These are phyloP conservation scores for Melanotaenia duboulayi DNA, from an alignment of 2,113 vertebrate genomes.

Conservation along the genomic window DNA sequence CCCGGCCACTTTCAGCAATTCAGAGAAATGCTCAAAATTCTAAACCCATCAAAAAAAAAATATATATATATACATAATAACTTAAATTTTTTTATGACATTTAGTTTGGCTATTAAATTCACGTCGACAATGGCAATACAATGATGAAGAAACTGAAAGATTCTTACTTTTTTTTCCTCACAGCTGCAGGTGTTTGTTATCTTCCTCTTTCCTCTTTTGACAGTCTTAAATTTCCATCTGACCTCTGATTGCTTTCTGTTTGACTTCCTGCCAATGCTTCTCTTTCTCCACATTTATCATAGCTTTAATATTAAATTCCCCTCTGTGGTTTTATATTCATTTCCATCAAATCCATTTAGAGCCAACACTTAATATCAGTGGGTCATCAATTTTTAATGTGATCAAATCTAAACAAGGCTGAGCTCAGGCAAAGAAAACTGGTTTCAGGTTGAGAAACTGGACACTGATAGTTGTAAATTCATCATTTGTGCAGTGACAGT, in stretches of 20 bases:
- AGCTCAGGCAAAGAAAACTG: constrained; percentile 3
- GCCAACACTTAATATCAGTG: constrained; percentile 52
- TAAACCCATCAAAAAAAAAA: no score
- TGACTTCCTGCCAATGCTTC: constrained; percentile 56
- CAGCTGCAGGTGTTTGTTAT: constrained; percentile 2
- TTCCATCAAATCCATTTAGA: constrained; percentile 38
- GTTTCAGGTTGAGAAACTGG: constrained; percentile 10
- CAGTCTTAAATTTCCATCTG: constrained; percentile 19
- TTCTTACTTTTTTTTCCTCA: background rate
- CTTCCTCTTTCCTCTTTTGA: background rate
- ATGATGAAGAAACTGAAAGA: background rate
- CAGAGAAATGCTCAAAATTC: no score
- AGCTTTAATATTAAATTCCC: constrained; percentile 49
- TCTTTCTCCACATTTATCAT: constrained; percentile 57
- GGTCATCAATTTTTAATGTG: constrained; percentile 55
- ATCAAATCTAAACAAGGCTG: constrained; percentile 39
- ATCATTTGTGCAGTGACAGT: no score
- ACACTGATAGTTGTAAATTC: background rate
- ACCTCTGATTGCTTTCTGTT: constrained; percentile 55
- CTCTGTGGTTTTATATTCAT: constrained; percentile 46
- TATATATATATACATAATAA: no score
- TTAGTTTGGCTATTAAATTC: no score
- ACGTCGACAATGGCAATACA: background rate
- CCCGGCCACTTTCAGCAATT: no score
- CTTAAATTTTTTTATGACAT: no score